Evolutionary conservation across 1,140 invertebrate genomes (phyloP), one percentile per base, ranked within the genome.

Genomic region (Hetaerina americana): DNA sequence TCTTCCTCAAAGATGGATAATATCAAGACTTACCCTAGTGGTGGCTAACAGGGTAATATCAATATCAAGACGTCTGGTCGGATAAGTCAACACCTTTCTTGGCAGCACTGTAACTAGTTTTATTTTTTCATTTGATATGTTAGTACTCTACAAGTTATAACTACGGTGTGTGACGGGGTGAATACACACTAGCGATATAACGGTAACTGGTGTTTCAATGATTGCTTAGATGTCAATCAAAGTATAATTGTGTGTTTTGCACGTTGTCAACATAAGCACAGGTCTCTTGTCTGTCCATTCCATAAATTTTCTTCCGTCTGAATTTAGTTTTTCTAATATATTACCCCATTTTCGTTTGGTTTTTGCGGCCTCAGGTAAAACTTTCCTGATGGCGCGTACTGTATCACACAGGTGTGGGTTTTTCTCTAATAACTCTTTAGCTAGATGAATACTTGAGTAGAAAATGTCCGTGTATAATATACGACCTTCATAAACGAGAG

Each of bases 351-450:
- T 71, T 24, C 66, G 66, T 70, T 69, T 75, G 12, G 26, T 66
- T 40, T n/a, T n/a, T 15, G 26, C 66, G 10, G 66, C 70, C 29
- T 18, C 26, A 22, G 72, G 40, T 70, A 26, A 22, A 15, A 71
- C 69, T 71, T 68, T 69, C 70, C 28, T 26, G 68, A 27, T 26
- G 26, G 26, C n/a, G n/a, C 78, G 72, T 70, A 84, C 67, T 73
- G 81, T 85, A 70, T 82, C 81, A 73, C 80, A 75, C n/a, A 81
- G 76, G 79, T 84, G 79, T 1, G n/a, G n/a, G 80, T 85, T 74
- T 84, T 76, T 70, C 77, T 78, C 24, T 74, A 69, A 57, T 18
- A 57, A n/a, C 15, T 57, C 40, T 57, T 57, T n/a, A 70, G 81
- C 79, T 70, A 84, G 75, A 68, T 77, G 28, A 71, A 82, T 75